phyloP scores from a whole-genome alignment of 1,140 invertebrate genomes.

The Hyles vespertilio region DNA sequence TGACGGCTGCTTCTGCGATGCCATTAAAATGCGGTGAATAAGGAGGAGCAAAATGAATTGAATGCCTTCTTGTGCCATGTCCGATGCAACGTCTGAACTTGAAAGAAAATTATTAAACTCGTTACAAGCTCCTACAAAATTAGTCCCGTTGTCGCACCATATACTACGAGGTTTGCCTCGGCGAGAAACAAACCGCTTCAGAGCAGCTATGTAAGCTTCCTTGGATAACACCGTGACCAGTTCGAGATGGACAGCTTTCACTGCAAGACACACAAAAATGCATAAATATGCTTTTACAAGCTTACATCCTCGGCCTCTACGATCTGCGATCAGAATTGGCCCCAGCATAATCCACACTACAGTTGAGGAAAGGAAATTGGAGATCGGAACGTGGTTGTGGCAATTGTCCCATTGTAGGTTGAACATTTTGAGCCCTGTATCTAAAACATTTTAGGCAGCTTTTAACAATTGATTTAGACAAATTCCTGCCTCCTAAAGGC shows the following conservation, averaged over 20 bases:
- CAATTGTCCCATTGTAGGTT: conserved; percentile 47
- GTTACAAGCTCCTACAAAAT: conserved; percentile 22
- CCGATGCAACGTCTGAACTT: conserved; percentile 7
- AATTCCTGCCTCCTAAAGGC: conserved; percentile 14
- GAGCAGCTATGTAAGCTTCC: conserved; percentile 19
- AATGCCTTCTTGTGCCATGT: conserved; percentile 16
- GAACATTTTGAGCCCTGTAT: conserved; percentile 24
- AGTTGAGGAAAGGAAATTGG: conserved; percentile 31
- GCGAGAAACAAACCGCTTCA: conserved; percentile 25
- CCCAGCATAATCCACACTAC: conserved; percentile 50
- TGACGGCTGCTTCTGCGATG: conserved; percentile 15
- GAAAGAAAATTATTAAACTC: conserved; percentile 19
- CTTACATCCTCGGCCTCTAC: conserved; percentile 25
- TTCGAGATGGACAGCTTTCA: conserved; percentile 25
- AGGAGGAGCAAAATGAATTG: conserved; percentile 18
- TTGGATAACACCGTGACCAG: conserved; percentile 21
- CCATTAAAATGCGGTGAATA: conserved; percentile 22
- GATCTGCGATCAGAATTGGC: conserved; percentile 30
- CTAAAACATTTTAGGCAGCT: conserved; percentile 46
- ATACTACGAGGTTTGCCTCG: conserved; percentile 24
- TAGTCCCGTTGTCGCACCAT: conserved; percentile 27
- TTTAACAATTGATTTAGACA: conserved; percentile 20
- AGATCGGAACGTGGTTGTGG: conserved; percentile 20
- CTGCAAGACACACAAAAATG: conserved; percentile 22
- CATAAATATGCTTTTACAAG: conserved; percentile 25